Conservation (phyloP, 2,888 invertebrate genomes). For the Lydus trimaculatus region DNA sequence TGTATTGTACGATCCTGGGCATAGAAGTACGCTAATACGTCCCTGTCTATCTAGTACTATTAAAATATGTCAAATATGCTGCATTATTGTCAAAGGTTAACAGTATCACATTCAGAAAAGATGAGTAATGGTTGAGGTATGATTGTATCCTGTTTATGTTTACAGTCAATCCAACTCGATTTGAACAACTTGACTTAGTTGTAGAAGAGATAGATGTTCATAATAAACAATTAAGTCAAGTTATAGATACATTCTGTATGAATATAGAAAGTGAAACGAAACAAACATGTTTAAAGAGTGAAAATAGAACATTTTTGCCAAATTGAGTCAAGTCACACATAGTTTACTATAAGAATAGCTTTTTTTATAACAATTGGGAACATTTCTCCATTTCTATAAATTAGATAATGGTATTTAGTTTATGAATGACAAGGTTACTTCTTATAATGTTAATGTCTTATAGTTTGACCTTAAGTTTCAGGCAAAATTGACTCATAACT, state of each 20-base stretch:
- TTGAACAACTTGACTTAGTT: not conserved
- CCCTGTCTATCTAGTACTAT: not conserved
- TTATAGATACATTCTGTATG: too few relatives aligned
- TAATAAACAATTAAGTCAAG: too few relatives aligned
- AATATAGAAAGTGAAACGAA: too few relatives aligned
- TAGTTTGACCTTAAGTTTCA: not conserved
- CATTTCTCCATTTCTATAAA: not conserved
- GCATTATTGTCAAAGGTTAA: not conserved
- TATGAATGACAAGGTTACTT: conserved; percentile 28
- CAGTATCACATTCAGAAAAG: not conserved
- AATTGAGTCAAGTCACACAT: not conserved
- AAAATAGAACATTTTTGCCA: not conserved
- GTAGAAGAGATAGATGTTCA: too few relatives aligned
- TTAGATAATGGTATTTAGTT: conserved; percentile 25
- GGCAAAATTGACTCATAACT: not conserved
- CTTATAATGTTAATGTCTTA: not conserved
- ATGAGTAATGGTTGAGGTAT: not conserved
- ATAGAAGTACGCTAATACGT: too few relatives aligned
- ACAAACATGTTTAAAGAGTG: too few relatives aligned
- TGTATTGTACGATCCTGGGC: too few relatives aligned
- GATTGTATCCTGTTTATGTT: not conserved
- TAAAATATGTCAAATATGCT: not conserved
- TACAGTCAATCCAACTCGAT: not conserved
- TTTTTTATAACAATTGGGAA: not conserved
- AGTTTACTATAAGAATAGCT: not conserved